Conservation (phyloP, 2,888 invertebrate species). For the Galeopsomyia nigrocyanea region DNA sequence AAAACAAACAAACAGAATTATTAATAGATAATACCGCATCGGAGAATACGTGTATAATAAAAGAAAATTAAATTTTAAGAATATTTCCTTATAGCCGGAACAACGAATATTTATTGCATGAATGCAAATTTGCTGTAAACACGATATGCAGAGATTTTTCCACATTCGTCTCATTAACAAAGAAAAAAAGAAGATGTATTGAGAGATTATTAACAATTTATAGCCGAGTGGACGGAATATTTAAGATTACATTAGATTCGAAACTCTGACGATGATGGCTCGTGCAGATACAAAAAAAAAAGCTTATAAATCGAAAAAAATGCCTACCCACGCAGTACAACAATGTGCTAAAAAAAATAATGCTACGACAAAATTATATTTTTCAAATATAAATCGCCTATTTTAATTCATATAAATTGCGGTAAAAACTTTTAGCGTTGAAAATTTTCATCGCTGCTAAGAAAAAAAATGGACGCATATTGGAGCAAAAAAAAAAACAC, state of each 20-base stretch:
- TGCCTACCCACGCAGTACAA: constrained; percentile 4
- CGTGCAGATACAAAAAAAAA: too few species aligned
- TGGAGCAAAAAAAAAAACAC: neutral
- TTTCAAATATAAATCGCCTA: constrained; percentile 3
- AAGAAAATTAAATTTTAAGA: constrained; percentile 18
- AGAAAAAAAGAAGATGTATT: constrained; percentile 9
- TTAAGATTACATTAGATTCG: constrained; percentile 20
- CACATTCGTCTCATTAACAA: constrained; percentile 19
- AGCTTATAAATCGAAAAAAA: too few species aligned
- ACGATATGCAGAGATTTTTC: too few species aligned
- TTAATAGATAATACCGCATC: constrained; percentile 1
- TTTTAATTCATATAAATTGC: constrained; percentile 13
- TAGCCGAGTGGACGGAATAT: constrained; percentile 29
- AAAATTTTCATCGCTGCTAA: neutral
- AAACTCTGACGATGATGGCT: constrained; percentile 9
- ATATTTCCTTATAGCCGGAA: constrained; percentile 49
- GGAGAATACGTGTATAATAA: constrained; percentile 15
- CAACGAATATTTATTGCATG: constrained; percentile 52
- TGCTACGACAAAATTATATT: constrained; percentile 17
- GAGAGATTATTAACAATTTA: constrained; percentile 23
- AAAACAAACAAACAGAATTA: constrained; percentile 5
- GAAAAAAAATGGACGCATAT: neutral
- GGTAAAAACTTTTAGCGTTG: constrained; percentile 7
- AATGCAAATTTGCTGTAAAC: constrained; percentile 2
- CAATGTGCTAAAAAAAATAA: neutral